phyloP scores from a whole-genome alignment of 2,113 vertebrate species.

The Python bivittatus region DNA sequence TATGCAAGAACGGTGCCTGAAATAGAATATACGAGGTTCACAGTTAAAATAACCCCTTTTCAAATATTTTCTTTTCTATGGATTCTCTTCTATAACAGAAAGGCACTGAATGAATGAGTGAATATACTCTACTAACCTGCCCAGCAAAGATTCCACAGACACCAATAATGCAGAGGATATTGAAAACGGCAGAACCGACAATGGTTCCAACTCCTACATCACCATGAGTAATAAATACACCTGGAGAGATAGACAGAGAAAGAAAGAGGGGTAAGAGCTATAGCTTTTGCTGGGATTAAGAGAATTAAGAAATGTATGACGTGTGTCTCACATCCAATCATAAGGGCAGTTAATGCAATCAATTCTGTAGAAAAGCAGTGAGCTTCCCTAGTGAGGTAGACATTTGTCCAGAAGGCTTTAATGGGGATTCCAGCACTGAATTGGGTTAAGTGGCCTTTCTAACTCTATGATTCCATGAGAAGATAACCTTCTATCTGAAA shows the following conservation, averaged over 20 bases:
- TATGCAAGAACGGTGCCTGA: background rate
- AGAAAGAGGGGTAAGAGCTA: background rate
- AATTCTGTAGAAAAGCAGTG: background rate
- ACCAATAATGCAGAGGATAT: conserved; percentile 96
- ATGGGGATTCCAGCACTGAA: background rate
- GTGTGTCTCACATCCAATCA: background rate
- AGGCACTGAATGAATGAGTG: background rate
- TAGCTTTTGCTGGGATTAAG: background rate
- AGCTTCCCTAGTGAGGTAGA: background rate
- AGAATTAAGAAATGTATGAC: background rate
- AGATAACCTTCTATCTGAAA: background rate
- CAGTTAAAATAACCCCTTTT: background rate
- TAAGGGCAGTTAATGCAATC: background rate
- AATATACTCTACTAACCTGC: conserved; percentile 81
- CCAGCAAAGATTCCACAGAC: conserved; percentile 96
- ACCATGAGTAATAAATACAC: conserved; percentile 97
- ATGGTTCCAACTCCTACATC: conserved; percentile 98
- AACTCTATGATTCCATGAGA: background rate
- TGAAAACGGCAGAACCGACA: conserved; percentile 97
- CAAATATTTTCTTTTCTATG: background rate
- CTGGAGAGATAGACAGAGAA: conserved; percentile 66
- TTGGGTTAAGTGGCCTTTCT: background rate
- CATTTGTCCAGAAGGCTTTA: background rate
- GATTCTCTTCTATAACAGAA: background rate
- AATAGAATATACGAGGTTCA: background rate